phyloP scores from a whole-genome alignment of 1,140 invertebrate genomes.

The Drosophila kurseongensis region DNA sequence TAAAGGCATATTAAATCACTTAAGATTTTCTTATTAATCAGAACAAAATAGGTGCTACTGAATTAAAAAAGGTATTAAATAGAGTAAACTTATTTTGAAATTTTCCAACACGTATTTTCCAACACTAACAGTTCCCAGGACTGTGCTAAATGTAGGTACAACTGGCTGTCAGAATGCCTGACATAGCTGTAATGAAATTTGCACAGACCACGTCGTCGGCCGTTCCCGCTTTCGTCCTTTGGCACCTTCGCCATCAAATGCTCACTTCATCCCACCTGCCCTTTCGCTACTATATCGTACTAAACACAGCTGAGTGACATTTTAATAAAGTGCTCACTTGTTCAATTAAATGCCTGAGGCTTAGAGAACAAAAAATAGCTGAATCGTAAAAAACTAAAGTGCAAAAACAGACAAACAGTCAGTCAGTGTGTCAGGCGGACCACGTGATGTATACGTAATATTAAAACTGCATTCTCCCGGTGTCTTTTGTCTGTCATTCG shows the following conservation, averaged over 20 bases:
- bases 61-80: too few species aligned
- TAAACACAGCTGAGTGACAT: slow-evolving; percentile 78
- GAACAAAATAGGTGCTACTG: too few species aligned
- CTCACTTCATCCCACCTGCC: not conserved
- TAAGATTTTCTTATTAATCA: too few species aligned
- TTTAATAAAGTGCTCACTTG: slow-evolving; percentile 82
- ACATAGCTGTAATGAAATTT: slow-evolving; percentile 79
- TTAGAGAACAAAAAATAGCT: slow-evolving; percentile 14
- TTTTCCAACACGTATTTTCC: not conserved
- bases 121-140: not conserved
- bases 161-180: slow-evolving; percentile 73
- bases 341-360: slow-evolving; percentile 73
- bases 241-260: slow-evolving; percentile 2
- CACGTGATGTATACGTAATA: slow-evolving; percentile 43
- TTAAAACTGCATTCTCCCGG: slow-evolving; percentile 25
- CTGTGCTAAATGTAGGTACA: slow-evolving; percentile 73
- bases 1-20: too few species aligned
- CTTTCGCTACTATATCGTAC: slow-evolving; percentile 12
- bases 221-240: slow-evolving; percentile 4
- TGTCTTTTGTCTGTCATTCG: slow-evolving; percentile 49
- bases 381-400: slow-evolving; percentile 49
- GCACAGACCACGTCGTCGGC: slow-evolving; percentile 57
- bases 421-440: slow-evolving; percentile 25
- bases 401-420: slow-evolving; percentile 53
- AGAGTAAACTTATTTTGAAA: not conserved